Evolutionary conservation across 2,888 invertebrate species (phyloP).

Genomic region (Gortyna flavago): DNA sequence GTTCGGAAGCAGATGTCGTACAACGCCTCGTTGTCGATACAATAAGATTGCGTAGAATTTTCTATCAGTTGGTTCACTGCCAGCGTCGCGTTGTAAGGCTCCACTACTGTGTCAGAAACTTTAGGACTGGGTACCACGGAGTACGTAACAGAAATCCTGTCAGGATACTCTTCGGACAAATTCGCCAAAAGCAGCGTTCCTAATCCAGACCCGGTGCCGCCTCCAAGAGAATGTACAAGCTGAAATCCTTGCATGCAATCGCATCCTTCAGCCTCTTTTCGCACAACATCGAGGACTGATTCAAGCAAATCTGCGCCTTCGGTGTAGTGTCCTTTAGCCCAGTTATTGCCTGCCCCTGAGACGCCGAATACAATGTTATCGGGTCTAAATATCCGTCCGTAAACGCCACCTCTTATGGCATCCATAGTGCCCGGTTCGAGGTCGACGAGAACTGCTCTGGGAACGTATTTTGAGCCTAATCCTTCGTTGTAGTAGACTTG

Average conservation of each 20-base stretch:
- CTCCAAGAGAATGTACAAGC: slow-evolving; percentile 92
- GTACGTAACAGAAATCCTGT: slow-evolving; percentile 92
- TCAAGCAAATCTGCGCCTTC: slow-evolving; percentile 92
- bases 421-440: slow-evolving; percentile 90
- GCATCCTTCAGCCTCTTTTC: slow-evolving; percentile 91
- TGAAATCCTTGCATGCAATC: slow-evolving; percentile 92
- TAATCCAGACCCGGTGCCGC: slow-evolving; percentile 93
- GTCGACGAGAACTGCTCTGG: slow-evolving; percentile 82
- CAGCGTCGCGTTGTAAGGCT: slow-evolving; percentile 92
- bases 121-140: slow-evolving; percentile 93
- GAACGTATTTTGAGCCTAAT: slow-evolving; percentile 79
- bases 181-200: slow-evolving; percentile 92
- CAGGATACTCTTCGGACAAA: slow-evolving; percentile 93
- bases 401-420: slow-evolving; percentile 91
- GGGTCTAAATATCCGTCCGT: slow-evolving; percentile 92
- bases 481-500: slow-evolving; percentile 94
- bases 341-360: slow-evolving; percentile 90
- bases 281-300: slow-evolving; percentile 89
- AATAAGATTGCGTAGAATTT: slow-evolving; percentile 91
- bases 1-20: slow-evolving; percentile 95
- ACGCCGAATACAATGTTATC: slow-evolving; percentile 92
- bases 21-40: slow-evolving; percentile 94
- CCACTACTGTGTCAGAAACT: slow-evolving; percentile 93
- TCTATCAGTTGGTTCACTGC: slow-evolving; percentile 92
- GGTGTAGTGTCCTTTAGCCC: slow-evolving; percentile 92